phyloP scores from a whole-genome alignment of 2,888 invertebrate species.

The Andrena flavipes region DNA sequence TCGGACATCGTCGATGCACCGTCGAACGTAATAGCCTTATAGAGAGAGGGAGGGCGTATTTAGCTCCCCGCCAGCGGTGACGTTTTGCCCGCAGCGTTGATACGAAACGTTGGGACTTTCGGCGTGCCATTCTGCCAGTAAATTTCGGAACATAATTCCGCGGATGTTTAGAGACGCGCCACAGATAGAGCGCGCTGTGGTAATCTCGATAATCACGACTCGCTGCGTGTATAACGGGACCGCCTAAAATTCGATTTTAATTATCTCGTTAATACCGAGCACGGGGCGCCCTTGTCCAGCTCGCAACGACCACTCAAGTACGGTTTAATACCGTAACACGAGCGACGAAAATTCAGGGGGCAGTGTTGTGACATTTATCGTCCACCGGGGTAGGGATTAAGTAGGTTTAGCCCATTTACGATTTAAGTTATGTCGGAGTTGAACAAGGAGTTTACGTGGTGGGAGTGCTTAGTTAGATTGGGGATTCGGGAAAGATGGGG shows the following conservation, averaged over 20 bases:
- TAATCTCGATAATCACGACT: constrained; percentile 45
- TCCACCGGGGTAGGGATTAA: neutral
- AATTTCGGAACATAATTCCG: constrained; percentile 37
- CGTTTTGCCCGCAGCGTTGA: neutral
- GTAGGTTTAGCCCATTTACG: neutral
- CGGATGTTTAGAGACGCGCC: constrained; percentile 23
- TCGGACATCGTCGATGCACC: constrained; percentile 2
- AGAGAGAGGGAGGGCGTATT: neutral
- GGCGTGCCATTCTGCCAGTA: constrained; percentile 17
- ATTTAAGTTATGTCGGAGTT: neutral
- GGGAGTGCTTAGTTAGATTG: no score
- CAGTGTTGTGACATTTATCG: neutral
- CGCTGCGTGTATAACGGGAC: constrained; percentile 14
- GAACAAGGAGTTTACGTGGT: no score
- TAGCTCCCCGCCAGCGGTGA: neutral
- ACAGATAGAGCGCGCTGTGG: constrained; percentile 11
- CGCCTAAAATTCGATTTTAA: constrained; percentile 56
- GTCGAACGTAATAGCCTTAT: constrained; percentile 6
- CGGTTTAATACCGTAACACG: constrained; percentile 6
- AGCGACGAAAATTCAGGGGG: constrained; percentile 11
- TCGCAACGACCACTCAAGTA: neutral
- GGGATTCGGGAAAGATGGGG: no score
- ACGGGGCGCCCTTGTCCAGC: neutral
- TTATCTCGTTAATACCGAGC: constrained; percentile 46
- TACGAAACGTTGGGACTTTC: constrained; percentile 19